Evolutionary conservation across 2,888 invertebrate species (phyloP).

Genomic region (Venustoraphidia nigricollis): DNA sequence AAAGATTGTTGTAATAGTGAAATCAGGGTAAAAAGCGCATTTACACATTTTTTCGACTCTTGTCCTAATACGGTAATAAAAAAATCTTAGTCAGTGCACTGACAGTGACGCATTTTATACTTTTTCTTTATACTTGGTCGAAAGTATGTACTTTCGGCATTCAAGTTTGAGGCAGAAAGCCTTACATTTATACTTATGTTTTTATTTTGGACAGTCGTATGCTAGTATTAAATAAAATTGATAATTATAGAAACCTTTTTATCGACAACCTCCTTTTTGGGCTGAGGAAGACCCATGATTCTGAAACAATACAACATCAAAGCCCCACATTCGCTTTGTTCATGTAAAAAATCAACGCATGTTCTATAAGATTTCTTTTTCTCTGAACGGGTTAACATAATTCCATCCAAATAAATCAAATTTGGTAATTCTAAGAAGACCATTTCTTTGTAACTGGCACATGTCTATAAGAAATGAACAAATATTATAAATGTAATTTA

Average conservation of each 20-base stretch:
- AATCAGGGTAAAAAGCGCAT: no score
- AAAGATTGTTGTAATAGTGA: slow-evolving; percentile 6
- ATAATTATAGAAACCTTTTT: slow-evolving; percentile 11
- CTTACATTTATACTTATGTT: no score
- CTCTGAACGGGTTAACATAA: slow-evolving; percentile 11
- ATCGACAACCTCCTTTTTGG: slow-evolving; percentile 33
- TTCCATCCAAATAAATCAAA: slow-evolving; percentile 34
- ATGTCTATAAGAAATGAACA: slow-evolving; percentile 23
- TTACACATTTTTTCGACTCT: no score
- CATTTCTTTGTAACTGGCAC: slow-evolving; percentile 30
- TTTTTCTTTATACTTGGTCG: no score
- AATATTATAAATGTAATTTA: no score
- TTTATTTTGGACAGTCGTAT: not conserved
- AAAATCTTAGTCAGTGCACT: no score
- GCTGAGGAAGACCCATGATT: slow-evolving; percentile 34
- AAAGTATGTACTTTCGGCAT: no score
- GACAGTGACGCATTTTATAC: no score
- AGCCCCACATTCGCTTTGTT: slow-evolving; percentile 27
- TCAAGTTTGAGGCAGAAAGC: no score
- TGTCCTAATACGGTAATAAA: no score
- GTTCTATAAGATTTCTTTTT: no score
- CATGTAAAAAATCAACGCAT: slow-evolving; percentile 8
- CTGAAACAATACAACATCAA: slow-evolving; percentile 33
- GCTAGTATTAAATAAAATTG: not conserved
- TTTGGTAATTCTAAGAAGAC: slow-evolving; percentile 26